Base-by-base conservation (phyloP, 2,888 invertebrate genomes). In the Pherbina coryleti region DNA sequence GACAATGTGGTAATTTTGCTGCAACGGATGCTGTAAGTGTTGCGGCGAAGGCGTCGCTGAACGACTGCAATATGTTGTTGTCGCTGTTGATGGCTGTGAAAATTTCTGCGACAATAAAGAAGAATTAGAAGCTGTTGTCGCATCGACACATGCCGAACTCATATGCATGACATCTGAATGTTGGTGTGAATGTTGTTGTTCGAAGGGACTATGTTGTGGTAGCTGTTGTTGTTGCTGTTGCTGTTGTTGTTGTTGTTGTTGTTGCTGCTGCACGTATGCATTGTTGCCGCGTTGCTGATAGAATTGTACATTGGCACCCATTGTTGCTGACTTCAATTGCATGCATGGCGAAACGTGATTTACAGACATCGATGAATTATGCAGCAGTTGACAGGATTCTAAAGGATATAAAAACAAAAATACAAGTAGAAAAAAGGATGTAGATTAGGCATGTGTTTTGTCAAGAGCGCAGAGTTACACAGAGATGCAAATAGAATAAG, bases 381-480 rank as follows among this genome's bases (percentile, higher is more conserved):
- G 86, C 83, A 90, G 85, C 81, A 89, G 85, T 80, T 89, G 89
- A 85, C 88, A 88, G 80, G 87, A 88, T 84, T 90, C 89, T 89
- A 84, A 81, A 72, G 55, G 72, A 76, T 78, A 81, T 67, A 25
- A 76, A 74, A 73, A 73, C 11, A 53, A 64, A 9, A 67, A 53
- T 19, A 11, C 53, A 51, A 25, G 5, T 51, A 75, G 9, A 76
- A 75, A 72, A 70, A 37, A 62, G 80, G 66, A 71, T 49, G 31
- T 3, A 11, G n/a, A 72, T 72, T 51, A 57, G 55, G 57, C 44
- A 9, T 9, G 34, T 22, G 31, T 22, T 14, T 8, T 49, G n/a
- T 49, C 5, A 53, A 51, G 31, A n/a, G 17, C n/a, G 51, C 8
- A 17, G n/a, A n/a, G n/a, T 28, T 7, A 34, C n/a, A 14, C 9